phyloP scores from a whole-genome alignment of 2,113 vertebrate genomes.

The Thamnophis sirtalis region DNA sequence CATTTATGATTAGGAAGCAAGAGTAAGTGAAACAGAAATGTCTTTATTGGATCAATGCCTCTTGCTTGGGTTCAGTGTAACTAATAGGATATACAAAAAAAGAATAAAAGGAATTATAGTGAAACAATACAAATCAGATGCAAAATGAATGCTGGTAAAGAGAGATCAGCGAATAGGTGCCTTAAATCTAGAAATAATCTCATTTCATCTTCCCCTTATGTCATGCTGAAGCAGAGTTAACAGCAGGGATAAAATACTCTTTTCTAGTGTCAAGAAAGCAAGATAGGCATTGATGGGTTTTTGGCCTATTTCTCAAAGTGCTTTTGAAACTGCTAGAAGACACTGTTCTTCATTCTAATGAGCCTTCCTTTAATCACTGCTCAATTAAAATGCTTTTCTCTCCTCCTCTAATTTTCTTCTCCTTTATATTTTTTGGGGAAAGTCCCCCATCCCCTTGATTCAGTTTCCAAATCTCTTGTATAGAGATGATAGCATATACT shows the following conservation, averaged over 20 bases:
- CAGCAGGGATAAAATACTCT: neutral
- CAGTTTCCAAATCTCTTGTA: neutral
- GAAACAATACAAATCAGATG: neutral
- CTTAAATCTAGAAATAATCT: neutral
- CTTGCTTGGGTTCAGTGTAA: neutral
- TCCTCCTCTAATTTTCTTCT: neutral
- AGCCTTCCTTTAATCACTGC: neutral
- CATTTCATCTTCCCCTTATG: neutral
- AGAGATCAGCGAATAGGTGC: neutral
- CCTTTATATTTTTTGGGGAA: neutral
- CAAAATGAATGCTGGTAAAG: neutral
- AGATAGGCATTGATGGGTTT: neutral
- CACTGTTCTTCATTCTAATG: neutral
- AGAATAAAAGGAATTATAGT: neutral
- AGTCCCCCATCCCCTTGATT: neutral
- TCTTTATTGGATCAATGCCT: neutral
- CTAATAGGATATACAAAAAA: neutral
- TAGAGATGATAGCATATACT: neutral
- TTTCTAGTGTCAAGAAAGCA: neutral
- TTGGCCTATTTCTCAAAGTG: neutral
- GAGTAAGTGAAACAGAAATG: neutral
- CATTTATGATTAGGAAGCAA: neutral
- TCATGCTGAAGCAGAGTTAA: neutral
- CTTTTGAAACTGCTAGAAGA: neutral
- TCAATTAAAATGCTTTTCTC: neutral